A percentile compares a stretch with the other conserved stretches of the same genome.
These are phyloP conservation scores for Eucera pruinosa DNA, from an alignment of 2,888 invertebrate genomes.

Conservation along the genomic window DNA sequence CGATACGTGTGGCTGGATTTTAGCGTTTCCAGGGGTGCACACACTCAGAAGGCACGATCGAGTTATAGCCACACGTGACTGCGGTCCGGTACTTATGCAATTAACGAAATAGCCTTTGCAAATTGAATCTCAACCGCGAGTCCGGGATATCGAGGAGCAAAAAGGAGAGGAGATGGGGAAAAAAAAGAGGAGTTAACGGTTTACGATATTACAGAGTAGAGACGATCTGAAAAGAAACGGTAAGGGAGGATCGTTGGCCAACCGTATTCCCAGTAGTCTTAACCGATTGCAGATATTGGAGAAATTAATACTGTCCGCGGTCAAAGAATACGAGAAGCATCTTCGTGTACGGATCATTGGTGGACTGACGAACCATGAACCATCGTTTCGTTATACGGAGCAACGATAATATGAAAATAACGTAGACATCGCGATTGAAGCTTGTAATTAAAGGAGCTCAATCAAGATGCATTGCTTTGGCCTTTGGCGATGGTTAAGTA, in stretches of 20 bases:
- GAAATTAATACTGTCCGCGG: constrained; percentile 61
- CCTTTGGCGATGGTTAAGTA: background rate
- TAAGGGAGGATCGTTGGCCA: constrained; percentile 49
- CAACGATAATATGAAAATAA: constrained; percentile 11
- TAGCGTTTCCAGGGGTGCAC: constrained; percentile 44
- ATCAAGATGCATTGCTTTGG: background rate
- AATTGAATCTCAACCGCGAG: constrained; percentile 73
- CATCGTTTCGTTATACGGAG: constrained; percentile 16
- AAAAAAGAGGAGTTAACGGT: constrained; percentile 64
- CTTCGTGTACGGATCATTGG: constrained; percentile 31
- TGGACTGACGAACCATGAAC: constrained; percentile 41
- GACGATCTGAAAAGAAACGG: constrained; percentile 51
- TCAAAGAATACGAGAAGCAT: constrained; percentile 45
- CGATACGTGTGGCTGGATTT: constrained; percentile 26
- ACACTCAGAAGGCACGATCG: constrained; percentile 55
- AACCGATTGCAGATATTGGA: constrained; percentile 68
- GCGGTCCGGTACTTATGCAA: constrained; percentile 72
- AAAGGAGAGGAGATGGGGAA: constrained; percentile 16
- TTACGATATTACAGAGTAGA: constrained; percentile 59
- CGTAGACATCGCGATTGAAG: background rate
- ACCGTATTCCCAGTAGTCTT: constrained; percentile 65
- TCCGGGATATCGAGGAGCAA: constrained; percentile 56
- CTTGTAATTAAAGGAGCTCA: background rate
- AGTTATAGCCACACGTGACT: constrained; percentile 66
- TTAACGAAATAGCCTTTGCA: constrained; percentile 74